Base-by-base conservation (phyloP, 2,113 vertebrate species). In the Suncus etruscus region DNA sequence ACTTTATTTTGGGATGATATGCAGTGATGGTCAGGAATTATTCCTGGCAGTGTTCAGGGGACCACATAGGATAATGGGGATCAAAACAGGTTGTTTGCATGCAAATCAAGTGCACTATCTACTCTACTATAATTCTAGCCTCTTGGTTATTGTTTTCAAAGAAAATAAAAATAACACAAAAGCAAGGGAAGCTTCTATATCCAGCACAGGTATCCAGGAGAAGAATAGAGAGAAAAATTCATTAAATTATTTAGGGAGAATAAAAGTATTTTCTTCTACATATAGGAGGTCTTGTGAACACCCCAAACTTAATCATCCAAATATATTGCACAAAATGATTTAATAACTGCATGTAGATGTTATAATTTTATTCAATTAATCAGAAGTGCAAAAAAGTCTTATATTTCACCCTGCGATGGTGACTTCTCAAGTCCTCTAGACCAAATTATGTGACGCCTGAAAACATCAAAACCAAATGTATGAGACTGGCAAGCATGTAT, bases 161-260 rank as follows among this genome's bases (percentile, higher is more conserved):
- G 29, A 80, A 86, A 81, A 95, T 48, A 39, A 77, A 94, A 58
- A 88, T 89, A 51, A 76, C 4, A 92, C 48, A 2, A 29, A 3
- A 18, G 32, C n/a, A 50, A 16, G 20, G 58, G 47, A 29, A n/a
- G 14, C 1, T 95, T 95, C 91, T 72, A 31, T 87, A 25, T 73
- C 66, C 96, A 79, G 16, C 85, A 70, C 74, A 89, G 8, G 20
- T 66, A 70, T 89, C 54, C 78, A 95, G 61, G 31, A 76, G 63
- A 31, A 91, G 76, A 82, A 91, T 12, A 58, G 50, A 94, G 25
- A 32, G 73, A 63, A 20, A 79, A 89, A 79, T 88, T 75, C 94
- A 86, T 96, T 91, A 96, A 96, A 97, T 92, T 45, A 94, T 91
- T 87, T 95, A 84, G 51, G 90, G 86, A 88, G 76, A 83, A 88